Conservation (phyloP, 2,888 invertebrate genomes). For the Panzeria rudis region DNA sequence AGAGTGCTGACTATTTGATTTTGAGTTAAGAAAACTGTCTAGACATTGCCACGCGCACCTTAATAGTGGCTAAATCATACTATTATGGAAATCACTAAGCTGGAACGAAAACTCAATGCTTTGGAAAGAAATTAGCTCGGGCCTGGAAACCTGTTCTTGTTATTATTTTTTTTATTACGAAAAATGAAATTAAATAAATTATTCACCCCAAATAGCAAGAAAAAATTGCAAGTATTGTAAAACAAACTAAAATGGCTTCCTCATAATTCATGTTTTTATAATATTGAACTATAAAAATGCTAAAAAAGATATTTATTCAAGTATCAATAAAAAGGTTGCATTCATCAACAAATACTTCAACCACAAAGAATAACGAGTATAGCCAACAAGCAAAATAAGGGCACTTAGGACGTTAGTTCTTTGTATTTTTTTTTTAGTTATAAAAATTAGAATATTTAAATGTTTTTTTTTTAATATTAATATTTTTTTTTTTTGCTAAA, state of each 20-base stretch:
- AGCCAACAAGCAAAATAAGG: slow-evolving; percentile 28
- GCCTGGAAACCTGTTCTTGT: too few species aligned
- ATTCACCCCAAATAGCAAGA: too few species aligned
- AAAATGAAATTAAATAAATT: too few species aligned
- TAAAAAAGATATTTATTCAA: neutral
- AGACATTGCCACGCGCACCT: too few species aligned
- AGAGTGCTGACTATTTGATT: too few species aligned
- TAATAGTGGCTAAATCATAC: too few species aligned
- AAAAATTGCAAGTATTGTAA: too few species aligned
- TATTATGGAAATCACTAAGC: too few species aligned
- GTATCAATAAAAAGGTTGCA: slow-evolving; percentile 12
- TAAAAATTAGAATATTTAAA: slow-evolving; percentile 19
- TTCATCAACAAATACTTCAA: slow-evolving; percentile 26
- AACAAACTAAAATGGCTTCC: neutral
- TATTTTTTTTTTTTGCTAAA: slow-evolving; percentile 1
- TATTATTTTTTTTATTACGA: too few species aligned
- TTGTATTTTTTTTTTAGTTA: slow-evolving; percentile 8
- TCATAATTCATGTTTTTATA: neutral
- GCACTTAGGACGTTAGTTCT: slow-evolving; percentile 6
- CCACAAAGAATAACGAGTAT: slow-evolving; percentile 19
- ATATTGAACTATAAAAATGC: neutral
- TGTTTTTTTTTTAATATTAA: neutral
- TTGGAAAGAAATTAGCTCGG: too few species aligned
- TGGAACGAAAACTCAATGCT: too few species aligned
- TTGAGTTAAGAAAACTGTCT: too few species aligned